phyloP scores from a whole-genome alignment of 2,888 invertebrate species.

The Andrena hattorfiana region DNA sequence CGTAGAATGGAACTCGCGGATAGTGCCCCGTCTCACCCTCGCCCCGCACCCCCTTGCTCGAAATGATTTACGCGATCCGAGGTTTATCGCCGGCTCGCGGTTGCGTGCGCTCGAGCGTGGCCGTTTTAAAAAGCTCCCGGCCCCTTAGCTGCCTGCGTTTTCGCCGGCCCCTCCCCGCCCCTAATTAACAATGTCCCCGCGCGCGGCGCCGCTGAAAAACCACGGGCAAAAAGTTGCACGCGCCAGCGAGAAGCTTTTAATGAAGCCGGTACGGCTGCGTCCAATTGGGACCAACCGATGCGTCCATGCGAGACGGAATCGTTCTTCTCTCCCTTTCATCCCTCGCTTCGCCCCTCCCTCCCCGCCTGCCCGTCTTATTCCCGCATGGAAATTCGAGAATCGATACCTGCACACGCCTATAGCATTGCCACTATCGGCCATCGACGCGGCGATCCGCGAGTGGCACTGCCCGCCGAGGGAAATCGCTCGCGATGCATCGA shows the following conservation, averaged over 20 bases:
- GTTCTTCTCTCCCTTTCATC: slow-evolving; percentile 15
- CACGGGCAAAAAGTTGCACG: slow-evolving; percentile 9
- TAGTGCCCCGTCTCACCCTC: slow-evolving; percentile 16
- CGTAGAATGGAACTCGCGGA: slow-evolving; percentile 53
- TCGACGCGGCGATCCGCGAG: slow-evolving; percentile 1
- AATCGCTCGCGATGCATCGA: neutral
- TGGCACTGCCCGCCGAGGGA: neutral
- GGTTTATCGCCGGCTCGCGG: slow-evolving; percentile 57
- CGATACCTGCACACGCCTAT: slow-evolving; percentile 29
- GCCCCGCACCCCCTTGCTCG: slow-evolving; percentile 12
- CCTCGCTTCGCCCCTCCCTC: neutral
- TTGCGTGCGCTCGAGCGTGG: slow-evolving; percentile 46
- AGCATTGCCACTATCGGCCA: neutral
- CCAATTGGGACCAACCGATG: slow-evolving; percentile 54
- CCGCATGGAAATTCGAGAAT: slow-evolving; percentile 5
- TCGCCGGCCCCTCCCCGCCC: slow-evolving; percentile 1
- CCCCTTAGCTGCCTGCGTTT: slow-evolving; percentile 6
- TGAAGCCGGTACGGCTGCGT: slow-evolving; percentile 51
- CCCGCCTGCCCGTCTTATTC: slow-evolving; percentile 13
- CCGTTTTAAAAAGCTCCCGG: slow-evolving; percentile 49
- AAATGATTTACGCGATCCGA: slow-evolving; percentile 57
- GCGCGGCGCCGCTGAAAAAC: slow-evolving; percentile 13
- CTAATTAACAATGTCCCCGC: slow-evolving; percentile 50
- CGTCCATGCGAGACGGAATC: slow-evolving; percentile 43
- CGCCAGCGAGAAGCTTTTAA: slow-evolving; percentile 53